Base-by-base conservation (phyloP, 1,140 invertebrate genomes). In the Bombus sibiricus region DNA sequence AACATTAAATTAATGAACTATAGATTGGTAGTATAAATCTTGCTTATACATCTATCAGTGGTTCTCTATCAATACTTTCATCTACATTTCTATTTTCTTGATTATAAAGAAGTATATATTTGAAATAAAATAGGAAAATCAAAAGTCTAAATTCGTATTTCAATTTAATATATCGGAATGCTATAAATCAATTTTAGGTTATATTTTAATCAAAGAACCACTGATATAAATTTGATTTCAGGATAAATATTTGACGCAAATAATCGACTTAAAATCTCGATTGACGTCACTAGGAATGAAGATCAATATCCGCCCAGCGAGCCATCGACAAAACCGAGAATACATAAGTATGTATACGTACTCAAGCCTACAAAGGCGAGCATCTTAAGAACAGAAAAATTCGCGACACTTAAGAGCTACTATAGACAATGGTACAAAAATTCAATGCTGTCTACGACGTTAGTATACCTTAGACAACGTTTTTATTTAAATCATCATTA, bases 401-500 rank as follows among this genome's bases (percentile, higher is more conserved):
- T 74, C 88, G 91, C 91, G 91, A 91, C 91, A 91, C 90, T 93
- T 92, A 93, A 93, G 86, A 83, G 91, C 94, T 95, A 95, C 93
- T 93, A 95, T 93, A 95, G 90, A 92, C 93, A 93, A 93, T 92
- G 91, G 94, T 95, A 95, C 94, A 95, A 95, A 95, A 95, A 94
- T 95, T 94, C 88, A 95, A 95, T 95, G 92, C 92, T 94, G 93
- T 90, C 87, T 90, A 93, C 85, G 81, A 89, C 80, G 83, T 90
- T 90, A 90, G 81, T 90, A 88, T 93, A 94, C 91, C 88, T 92
- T 93, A 94, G 92, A 94, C 92, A 90, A 93, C 93, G 92, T 90
- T 92, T 84, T 73, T 86, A 81, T 88, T 87, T 85, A 79, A 72
- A 66, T 43, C 68, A 73, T 64, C 32, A 59, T 85, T 73, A 43